phyloP scores from a whole-genome alignment of 2,113 vertebrate species.

The Chloebia gouldiae region DNA sequence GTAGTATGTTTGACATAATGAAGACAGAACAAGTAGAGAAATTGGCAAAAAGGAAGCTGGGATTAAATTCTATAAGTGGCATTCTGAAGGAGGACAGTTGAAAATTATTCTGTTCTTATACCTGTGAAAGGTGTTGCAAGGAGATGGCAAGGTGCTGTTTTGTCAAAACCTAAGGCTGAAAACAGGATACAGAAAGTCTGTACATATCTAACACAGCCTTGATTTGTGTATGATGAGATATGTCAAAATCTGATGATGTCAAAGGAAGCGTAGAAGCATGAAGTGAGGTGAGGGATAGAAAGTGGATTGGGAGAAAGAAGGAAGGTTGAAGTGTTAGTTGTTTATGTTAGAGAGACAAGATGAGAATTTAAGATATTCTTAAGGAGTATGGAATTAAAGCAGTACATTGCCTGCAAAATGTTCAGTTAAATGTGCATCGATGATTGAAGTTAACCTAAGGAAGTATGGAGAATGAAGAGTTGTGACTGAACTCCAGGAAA shows the following conservation, averaged over 20 bases:
- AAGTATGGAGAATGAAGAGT: neutral
- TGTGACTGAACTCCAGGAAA: neutral
- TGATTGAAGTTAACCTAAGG: neutral
- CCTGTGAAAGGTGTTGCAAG: neutral
- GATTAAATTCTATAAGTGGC: neutral
- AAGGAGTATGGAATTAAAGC: neutral
- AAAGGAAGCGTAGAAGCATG: neutral
- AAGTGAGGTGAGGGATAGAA: neutral
- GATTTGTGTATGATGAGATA: neutral
- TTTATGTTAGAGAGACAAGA: neutral
- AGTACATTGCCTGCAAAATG: neutral
- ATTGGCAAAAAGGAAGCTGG: neutral
- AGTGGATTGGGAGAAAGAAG: neutral
- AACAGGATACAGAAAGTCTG: neutral
- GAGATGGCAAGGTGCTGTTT: neutral
- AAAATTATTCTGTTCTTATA: slow-evolving; percentile 1
- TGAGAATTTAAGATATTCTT: neutral
- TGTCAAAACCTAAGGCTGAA: neutral
- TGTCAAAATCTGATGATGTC: neutral
- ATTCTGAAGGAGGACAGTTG: neutral
- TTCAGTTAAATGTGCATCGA: neutral
- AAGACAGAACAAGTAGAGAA: neutral
- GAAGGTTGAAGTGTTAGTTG: neutral
- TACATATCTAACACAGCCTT: neutral
- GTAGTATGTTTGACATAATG: neutral